These are phyloP conservation scores for Tamias sibiricus DNA, from an alignment of 2,113 vertebrate genomes.

Conservation along the genomic window DNA sequence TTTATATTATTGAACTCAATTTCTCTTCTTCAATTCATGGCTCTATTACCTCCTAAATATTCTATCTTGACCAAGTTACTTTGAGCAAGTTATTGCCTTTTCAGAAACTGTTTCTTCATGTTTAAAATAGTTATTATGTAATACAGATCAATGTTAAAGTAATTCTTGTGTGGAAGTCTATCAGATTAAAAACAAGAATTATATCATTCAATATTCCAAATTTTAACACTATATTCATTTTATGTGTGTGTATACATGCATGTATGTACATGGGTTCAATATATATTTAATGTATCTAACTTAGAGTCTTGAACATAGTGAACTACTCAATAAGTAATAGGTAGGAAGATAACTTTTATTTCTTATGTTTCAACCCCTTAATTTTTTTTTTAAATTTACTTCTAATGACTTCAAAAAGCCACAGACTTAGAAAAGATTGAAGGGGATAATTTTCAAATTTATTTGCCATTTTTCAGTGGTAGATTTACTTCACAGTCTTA, in stretches of 20 bases:
- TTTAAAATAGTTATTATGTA: background rate
- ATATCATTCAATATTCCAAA: background rate
- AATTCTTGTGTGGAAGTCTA: background rate
- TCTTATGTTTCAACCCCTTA: background rate
- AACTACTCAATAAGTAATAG: background rate
- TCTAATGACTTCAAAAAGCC: background rate
- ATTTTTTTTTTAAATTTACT: background rate
- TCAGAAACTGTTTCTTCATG: background rate
- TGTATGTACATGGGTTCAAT: background rate
- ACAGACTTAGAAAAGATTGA: background rate
- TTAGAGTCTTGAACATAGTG: background rate
- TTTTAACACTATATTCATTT: conserved; percentile 23
- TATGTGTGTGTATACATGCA: background rate
- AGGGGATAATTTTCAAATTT: conserved; percentile 5
- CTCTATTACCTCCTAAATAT: background rate
- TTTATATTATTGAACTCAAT: background rate
- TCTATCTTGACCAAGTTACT: background rate
- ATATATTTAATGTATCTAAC: background rate
- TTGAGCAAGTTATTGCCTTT: background rate
- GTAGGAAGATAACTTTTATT: background rate
- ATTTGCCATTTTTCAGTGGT: conserved; percentile 30
- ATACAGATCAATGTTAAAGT: background rate
- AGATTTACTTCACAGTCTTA: conserved; percentile 55
- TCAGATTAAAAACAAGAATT: background rate
- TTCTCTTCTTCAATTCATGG: background rate